Evolutionary conservation across 2,888 invertebrate genomes (phyloP).

Genomic region (Lagria hirta): DNA sequence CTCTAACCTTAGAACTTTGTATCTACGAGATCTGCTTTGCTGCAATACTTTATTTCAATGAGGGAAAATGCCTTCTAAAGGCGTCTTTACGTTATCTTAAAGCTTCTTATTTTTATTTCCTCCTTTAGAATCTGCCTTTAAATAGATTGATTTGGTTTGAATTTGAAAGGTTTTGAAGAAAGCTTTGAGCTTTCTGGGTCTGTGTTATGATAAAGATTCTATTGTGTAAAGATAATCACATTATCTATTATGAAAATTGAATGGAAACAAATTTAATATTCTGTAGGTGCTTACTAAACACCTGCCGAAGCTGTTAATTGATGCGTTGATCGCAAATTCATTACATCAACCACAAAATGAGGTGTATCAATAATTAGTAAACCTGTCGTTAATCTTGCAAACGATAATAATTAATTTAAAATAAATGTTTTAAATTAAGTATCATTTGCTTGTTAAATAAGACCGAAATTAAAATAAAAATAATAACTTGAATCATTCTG

Average conservation of each 20-base stretch:
- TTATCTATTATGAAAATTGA: slow-evolving; percentile 24
- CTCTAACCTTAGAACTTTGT: slow-evolving; percentile 30
- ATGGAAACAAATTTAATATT: slow-evolving; percentile 31
- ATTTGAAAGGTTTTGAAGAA: slow-evolving; percentile 21
- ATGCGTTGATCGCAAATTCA: slow-evolving; percentile 45
- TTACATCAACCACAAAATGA: slow-evolving; percentile 44
- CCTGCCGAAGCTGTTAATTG: slow-evolving; percentile 43
- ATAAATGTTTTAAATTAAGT: no score
- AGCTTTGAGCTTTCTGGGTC: no score
- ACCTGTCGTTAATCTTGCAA: no score
- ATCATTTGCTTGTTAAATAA: no score
- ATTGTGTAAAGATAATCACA: slow-evolving; percentile 12
- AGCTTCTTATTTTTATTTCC: slow-evolving; percentile 24
- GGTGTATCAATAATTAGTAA: slow-evolving; percentile 46
- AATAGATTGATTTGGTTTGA: slow-evolving; percentile 23
- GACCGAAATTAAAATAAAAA: no score
- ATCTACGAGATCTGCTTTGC: slow-evolving; percentile 20
- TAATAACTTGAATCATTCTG: no score
- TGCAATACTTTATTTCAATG: slow-evolving; percentile 26
- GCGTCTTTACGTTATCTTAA: slow-evolving; percentile 14
- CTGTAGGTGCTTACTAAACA: slow-evolving; percentile 31
- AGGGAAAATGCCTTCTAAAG: slow-evolving; percentile 26
- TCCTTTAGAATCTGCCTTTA: slow-evolving; percentile 19
- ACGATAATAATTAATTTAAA: no score
- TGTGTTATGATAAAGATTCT: slow-evolving; percentile 10